Evolutionary conservation across 2,113 vertebrate genomes (phyloP).

Genomic region (Carassius gibelio): DNA sequence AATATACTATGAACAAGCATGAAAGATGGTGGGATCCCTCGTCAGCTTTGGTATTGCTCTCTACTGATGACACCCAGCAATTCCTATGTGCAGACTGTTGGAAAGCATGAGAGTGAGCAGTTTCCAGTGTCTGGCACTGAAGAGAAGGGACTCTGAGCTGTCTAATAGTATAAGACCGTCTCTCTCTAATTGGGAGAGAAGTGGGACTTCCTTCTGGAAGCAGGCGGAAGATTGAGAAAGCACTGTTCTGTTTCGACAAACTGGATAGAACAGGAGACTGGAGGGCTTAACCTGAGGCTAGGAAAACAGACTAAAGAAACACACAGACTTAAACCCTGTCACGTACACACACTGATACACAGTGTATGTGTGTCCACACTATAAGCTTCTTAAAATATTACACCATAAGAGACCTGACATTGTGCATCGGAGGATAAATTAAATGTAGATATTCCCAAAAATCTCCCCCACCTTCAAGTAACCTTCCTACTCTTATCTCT

Average conservation of each 20-base stretch:
- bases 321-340: slow-evolving; percentile 21
- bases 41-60: slow-evolving; percentile 44
- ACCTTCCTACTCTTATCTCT: slow-evolving; percentile 28
- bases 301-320: slow-evolving; percentile 30
- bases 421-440: slow-evolving; percentile 32
- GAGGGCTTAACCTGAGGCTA: slow-evolving; percentile 42
- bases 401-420: slow-evolving; percentile 10
- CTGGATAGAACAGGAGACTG: slow-evolving; percentile 43
- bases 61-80: neutral
- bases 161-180: slow-evolving; percentile 51
- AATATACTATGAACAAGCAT: neutral
- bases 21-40: slow-evolving; percentile 2
- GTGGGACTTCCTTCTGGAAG: slow-evolving; percentile 40
- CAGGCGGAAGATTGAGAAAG: slow-evolving; percentile 32
- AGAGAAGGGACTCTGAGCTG: slow-evolving; percentile 48
- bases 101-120: slow-evolving; percentile 33
- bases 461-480: slow-evolving; percentile 37
- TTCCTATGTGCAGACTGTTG: slow-evolving; percentile 32
- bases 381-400: slow-evolving; percentile 41
- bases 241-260: slow-evolving; percentile 37
- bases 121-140: slow-evolving; percentile 35
- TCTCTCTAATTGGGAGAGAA: slow-evolving; percentile 57
- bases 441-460: neutral
- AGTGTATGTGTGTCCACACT: slow-evolving; percentile 11
- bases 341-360: slow-evolving; percentile 32